Evolutionary conservation across 2,888 invertebrate genomes (phyloP).

Genomic region (Leptarthrus brevirostris): DNA sequence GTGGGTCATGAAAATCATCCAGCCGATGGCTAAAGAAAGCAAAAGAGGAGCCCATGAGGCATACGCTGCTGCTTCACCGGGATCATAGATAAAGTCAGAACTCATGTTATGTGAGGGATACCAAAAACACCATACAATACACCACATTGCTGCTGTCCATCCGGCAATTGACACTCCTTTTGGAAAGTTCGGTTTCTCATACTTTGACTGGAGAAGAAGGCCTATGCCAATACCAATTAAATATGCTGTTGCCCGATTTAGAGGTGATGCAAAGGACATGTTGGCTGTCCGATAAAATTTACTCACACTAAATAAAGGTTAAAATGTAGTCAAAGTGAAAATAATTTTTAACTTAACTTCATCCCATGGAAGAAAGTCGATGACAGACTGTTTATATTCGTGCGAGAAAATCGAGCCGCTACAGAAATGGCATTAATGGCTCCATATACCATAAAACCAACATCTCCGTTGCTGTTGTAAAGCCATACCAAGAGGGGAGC

Average conservation of each 20-base stretch:
- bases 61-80: constrained; percentile 73
- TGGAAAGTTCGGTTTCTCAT: constrained; percentile 31
- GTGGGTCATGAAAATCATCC: constrained; percentile 71
- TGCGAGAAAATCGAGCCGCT: constrained; percentile 73
- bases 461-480: constrained; percentile 70
- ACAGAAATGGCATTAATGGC: constrained; percentile 71
- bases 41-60: constrained; percentile 75
- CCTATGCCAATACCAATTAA: constrained; percentile 75
- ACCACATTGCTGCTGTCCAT: constrained; percentile 59
- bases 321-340: constrained; percentile 15
- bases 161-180: constrained; percentile 55
- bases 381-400: constrained; percentile 73
- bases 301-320: constrained; percentile 69
- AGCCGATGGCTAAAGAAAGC: constrained; percentile 72
- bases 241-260: constrained; percentile 76
- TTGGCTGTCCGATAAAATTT: constrained; percentile 78
- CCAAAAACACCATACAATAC: constrained; percentile 70
- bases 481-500: constrained; percentile 76
- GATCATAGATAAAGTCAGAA: constrained; percentile 72
- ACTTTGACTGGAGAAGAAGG: constrained; percentile 62
- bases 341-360: constrained; percentile 68
- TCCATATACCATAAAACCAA: constrained; percentile 71
- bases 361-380: constrained; percentile 77
- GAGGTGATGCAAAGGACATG: constrained; percentile 72
- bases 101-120: constrained; percentile 72